Percentiles rank a stretch among this genome's conserved stretches.
Evolutionary conservation across 1,140 invertebrate species (phyloP).

Genomic region (Trinorchestia longiramus): DNA sequence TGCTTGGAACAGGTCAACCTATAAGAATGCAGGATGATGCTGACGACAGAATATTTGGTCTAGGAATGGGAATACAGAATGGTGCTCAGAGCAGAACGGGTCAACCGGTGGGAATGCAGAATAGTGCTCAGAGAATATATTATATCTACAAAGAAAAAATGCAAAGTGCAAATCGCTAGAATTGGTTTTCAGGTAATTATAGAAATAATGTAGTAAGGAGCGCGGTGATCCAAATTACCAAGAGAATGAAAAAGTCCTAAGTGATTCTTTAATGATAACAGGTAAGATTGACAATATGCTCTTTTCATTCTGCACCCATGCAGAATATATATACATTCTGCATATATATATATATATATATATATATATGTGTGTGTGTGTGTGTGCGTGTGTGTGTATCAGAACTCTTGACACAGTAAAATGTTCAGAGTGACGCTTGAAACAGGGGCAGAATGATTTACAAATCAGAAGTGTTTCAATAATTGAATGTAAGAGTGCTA

Average conservation of each 20-base stretch:
- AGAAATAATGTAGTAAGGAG: not conserved
- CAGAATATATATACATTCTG: no score
- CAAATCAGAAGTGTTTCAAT: not conserved
- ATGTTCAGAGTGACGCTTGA: not conserved
- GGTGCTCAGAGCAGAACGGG: not conserved
- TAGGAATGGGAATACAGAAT: not conserved
- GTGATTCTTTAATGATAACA: not conserved
- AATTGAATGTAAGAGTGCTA: not conserved
- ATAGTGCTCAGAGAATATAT: not conserved
- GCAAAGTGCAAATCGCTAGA: not conserved
- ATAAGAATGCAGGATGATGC: not conserved
- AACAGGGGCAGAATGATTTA: not conserved
- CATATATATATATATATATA: no score
- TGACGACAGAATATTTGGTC: not conserved
- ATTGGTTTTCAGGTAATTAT: not conserved
- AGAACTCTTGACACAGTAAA: no score
- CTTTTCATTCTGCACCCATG: not conserved
- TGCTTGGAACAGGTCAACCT: not conserved
- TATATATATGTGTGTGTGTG: no score
- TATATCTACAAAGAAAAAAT: not conserved
- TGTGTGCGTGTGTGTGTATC: no score
- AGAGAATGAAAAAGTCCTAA: not conserved
- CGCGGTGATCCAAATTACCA: not conserved
- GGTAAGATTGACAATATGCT: not conserved
- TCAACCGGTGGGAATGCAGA: not conserved